Conservation (phyloP, 1,140 invertebrate genomes). For the Drosophila melanica region DNA sequence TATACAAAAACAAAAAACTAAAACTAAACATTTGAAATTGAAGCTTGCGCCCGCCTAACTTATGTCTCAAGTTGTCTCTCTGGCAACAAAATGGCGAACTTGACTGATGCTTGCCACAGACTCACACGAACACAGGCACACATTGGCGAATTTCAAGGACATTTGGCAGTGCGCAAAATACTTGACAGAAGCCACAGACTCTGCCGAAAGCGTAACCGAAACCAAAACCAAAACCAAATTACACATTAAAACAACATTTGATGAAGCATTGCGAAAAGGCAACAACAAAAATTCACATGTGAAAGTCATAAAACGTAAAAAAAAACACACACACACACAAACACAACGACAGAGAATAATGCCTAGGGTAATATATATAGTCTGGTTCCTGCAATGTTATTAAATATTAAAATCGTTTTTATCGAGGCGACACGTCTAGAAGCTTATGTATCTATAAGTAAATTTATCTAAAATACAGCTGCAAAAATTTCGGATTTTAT, state of each 20-base stretch:
- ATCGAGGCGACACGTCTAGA: constrained; percentile 59
- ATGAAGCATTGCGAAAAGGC: constrained; percentile 11
- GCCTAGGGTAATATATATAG: constrained; percentile 30
- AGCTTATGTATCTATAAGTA: constrained; percentile 13
- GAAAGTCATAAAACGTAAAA: constrained; percentile 63
- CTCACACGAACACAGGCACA: constrained; percentile 22
- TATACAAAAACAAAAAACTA: neutral
- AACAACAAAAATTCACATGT: constrained; percentile 49
- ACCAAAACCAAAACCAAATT: constrained; percentile 36
- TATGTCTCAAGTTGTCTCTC: constrained; percentile 15
- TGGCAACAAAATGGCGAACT: constrained; percentile 53
- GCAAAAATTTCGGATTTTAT: constrained; percentile 26
- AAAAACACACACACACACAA: constrained; percentile 12
- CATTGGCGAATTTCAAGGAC: constrained; percentile 63
- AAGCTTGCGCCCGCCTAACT: constrained; percentile 13
- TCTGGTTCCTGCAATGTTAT: constrained; percentile 58
- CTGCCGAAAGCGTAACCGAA: constrained; percentile 11
- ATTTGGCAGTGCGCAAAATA: constrained; percentile 61
- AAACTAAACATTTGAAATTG: constrained; percentile 13
- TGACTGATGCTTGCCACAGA: constrained; percentile 47
- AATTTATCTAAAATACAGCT: constrained; percentile 1
- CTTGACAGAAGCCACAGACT: constrained; percentile 35
- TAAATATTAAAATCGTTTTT: constrained; percentile 73
- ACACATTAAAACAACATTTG: constrained; percentile 30
- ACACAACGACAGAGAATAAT: constrained; percentile 7